Conservation (phyloP, 2,113 vertebrate species). For the Pampusana beccarii region DNA sequence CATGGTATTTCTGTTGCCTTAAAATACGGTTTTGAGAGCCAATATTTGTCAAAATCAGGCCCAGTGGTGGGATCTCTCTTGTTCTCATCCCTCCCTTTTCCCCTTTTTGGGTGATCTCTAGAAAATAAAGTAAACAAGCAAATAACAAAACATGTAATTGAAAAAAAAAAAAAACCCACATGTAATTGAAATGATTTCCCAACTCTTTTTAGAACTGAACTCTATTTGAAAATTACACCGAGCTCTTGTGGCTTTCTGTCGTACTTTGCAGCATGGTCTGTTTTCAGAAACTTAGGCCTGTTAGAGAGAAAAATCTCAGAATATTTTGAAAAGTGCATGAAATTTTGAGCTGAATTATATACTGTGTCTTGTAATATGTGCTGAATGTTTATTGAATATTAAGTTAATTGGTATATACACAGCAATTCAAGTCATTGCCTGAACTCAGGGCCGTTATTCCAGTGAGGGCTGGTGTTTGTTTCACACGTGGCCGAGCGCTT, state of each 20-base stretch:
- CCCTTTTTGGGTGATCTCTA: neutral
- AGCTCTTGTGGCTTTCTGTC: neutral
- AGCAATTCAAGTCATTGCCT: neutral
- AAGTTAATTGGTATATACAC: neutral
- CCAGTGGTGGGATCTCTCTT: neutral
- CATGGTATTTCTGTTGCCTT: neutral
- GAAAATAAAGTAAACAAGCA: slow-evolving; percentile 32
- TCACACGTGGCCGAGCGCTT: fast-evolving
- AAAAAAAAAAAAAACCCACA: neutral
- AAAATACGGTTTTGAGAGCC: neutral
- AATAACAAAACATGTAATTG: slow-evolving; percentile 8
- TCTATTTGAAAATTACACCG: slow-evolving; percentile 13
- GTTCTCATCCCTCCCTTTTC: slow-evolving; percentile 10
- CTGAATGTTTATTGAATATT: neutral
- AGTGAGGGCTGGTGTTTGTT: neutral
- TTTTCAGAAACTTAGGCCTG: neutral
- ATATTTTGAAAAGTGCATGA: neutral
- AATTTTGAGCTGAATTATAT: neutral
- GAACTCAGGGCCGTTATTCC: neutral
- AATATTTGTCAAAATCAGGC: neutral
- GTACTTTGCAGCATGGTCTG: neutral
- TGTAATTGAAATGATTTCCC: slow-evolving; percentile 12
- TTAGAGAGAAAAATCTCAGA: neutral
- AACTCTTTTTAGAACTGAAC: slow-evolving; percentile 1
- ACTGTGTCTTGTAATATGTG: neutral